phyloP scores from a whole-genome alignment of 2,888 invertebrate species.

The Calameuta idolon region DNA sequence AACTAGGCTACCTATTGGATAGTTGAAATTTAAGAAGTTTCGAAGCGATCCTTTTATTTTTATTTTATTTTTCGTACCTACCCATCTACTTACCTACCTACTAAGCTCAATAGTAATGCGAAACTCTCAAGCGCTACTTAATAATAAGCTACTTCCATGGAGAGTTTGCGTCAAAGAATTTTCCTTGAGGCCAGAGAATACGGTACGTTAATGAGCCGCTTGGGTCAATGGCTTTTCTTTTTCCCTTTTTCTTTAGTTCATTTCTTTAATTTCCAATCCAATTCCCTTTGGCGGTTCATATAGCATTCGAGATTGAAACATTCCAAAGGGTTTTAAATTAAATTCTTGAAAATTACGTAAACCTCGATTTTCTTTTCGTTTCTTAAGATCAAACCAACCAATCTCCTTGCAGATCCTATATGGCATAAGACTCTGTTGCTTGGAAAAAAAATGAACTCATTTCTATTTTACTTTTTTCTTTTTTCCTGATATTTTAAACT shows the following conservation, averaged over 20 bases:
- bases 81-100: not conserved
- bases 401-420: not conserved
- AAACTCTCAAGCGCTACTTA: not conserved
- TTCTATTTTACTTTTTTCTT: not conserved
- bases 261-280: not conserved
- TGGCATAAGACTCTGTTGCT: not conserved
- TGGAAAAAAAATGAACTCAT: not conserved
- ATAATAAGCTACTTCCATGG: not conserved
- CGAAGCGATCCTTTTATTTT: not conserved
- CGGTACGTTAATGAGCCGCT: not conserved
- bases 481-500: not conserved
- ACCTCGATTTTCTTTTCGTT: not conserved
- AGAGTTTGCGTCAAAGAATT: not conserved
- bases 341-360: not conserved
- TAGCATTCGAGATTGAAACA: not conserved
- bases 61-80: not conserved
- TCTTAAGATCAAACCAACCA: not conserved
- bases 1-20: not conserved
- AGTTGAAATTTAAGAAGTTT: not conserved
- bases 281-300: not conserved
- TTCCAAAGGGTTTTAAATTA: not conserved
- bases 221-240: not conserved
- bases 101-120: not conserved
- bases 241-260: not conserved
- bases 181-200: not conserved